Conservation (phyloP, 2,888 invertebrate species). For the Metallyticus violacea region DNA sequence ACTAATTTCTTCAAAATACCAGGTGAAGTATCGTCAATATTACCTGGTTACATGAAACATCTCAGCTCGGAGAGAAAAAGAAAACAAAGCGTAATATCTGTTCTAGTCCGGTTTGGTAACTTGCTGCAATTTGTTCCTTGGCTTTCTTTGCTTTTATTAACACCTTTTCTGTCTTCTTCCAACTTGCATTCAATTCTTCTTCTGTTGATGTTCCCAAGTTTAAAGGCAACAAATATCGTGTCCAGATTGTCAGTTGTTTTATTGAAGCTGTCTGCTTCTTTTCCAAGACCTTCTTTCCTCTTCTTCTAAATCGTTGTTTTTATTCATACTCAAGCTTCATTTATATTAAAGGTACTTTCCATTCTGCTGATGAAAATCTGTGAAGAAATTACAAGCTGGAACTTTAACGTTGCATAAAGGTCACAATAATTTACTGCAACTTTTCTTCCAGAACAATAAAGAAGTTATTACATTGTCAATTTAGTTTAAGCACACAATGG, state of each 20-base stretch:
- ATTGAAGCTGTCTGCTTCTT: not conserved
- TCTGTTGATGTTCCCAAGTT: not conserved
- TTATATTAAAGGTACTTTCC: not conserved
- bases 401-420: no score
- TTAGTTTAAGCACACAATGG: no score
- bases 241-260: not conserved
- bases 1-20: not conserved
- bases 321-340: not conserved
- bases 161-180: not conserved
- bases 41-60: not conserved
- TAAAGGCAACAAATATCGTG: not conserved
- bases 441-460: no score
- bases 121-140: not conserved
- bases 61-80: not conserved
- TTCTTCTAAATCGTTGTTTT: not conserved
- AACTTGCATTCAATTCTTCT: not conserved
- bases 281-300: not conserved
- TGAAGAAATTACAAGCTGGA: no score
- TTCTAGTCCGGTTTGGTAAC: slow-evolving; percentile 1
- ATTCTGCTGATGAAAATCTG: no score
- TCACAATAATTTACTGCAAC: no score
- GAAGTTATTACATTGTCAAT: no score
- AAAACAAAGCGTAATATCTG: not conserved
- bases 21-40: not conserved
- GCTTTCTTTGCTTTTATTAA: not conserved